These are phyloP conservation scores for Dysmachus trigonus DNA, from an alignment of 2,888 invertebrate species.

Conservation along the genomic window DNA sequence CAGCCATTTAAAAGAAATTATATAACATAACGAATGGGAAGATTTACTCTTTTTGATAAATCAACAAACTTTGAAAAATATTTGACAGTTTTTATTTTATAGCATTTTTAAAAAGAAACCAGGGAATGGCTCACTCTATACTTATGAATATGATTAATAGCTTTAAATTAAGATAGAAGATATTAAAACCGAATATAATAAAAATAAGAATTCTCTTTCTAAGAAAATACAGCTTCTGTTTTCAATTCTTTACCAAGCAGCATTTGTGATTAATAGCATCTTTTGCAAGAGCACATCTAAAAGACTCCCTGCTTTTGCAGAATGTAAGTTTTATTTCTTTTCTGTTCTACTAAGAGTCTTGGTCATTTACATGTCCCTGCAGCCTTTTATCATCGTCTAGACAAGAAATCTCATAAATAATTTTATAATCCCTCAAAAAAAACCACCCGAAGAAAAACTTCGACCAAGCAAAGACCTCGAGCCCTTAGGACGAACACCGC, in stretches of 20 bases:
- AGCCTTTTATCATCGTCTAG: background rate
- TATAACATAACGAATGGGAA: too few species aligned
- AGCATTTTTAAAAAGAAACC: too few species aligned
- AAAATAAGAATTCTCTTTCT: background rate
- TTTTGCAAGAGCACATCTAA: background rate
- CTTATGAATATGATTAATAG: background rate
- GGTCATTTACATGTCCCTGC: background rate
- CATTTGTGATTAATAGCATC: background rate
- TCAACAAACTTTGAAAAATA: too few species aligned
- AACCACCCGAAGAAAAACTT: background rate
- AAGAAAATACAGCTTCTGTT: background rate
- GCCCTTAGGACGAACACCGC: background rate
- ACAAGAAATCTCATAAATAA: background rate
- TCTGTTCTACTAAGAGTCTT: background rate
- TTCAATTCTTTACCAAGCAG: background rate
- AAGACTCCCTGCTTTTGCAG: background rate
- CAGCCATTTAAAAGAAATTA: too few species aligned
- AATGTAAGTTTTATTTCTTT: background rate
- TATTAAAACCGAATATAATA: too few species aligned
- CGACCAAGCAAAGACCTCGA: background rate
- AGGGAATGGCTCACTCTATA: too few species aligned
- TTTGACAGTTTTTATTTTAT: too few species aligned
- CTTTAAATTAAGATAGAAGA: background rate
- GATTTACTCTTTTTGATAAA: too few species aligned
- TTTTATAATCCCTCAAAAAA: background rate